Base-by-base conservation (phyloP, 2,113 vertebrate species). In the Verasper variegatus region DNA sequence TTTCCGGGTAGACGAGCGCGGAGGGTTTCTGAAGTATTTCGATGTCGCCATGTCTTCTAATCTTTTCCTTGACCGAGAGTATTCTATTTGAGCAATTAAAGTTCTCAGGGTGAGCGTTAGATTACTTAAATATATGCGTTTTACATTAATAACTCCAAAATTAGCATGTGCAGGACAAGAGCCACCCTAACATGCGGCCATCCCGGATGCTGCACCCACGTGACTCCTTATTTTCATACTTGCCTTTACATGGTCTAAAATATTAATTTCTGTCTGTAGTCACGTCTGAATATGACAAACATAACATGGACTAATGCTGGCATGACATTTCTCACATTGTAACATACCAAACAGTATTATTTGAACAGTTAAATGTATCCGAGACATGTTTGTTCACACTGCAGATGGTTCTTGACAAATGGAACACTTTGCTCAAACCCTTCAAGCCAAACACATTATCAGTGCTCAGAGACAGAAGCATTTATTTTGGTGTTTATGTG, bases 371-470 rank as follows among this genome's bases (percentile, higher is more conserved):
- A 35, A 68, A 56, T 15, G 31, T 71, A 40, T 52, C 11, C 1
- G 1, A 23, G 21, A 23, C 23, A 10, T 57, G 35, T 57, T 21
- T 65, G 27, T 45, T 9, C 14, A 17, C 0, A 7, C 60, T 47
- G 13, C 54, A 66, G 55, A 56, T 54, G 67, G 5, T 71, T 66
- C 47, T 47, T 61, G 8, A 26, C 35, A 74, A 76, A 70, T 5
- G 3, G 18, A 74, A 42, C 18, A 31, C 40, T 74, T 59, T 54
- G 17, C 40, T 57, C 21, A 49, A 57, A 57, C 64, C 59, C 59
- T 35, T 54, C 1, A 15, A 70, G 66, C 59, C 27, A 59, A 49
- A 67, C 31, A 26, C 47, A 66, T 54, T 23, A 47, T 58, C 14
- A 2, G 0, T 45, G 18, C 63, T 57, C 11, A 27, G 24, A 61